Evolutionary conservation across 2,888 invertebrate species (phyloP).

Genomic region (Eilema caniola): DNA sequence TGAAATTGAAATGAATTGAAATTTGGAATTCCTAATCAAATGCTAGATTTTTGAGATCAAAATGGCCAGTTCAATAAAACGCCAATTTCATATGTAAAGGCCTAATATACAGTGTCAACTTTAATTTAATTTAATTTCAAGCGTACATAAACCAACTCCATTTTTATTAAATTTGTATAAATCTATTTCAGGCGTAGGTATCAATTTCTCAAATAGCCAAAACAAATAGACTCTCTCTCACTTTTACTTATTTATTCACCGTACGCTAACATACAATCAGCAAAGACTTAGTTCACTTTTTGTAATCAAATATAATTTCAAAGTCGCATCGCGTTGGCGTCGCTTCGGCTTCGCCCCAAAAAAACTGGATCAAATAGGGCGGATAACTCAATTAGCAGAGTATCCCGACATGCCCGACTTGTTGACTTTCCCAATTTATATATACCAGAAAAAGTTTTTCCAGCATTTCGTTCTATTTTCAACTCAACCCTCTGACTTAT

Average conservation of each 20-base stretch:
- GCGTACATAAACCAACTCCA: no score
- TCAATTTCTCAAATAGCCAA: no score
- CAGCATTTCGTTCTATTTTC: not conserved
- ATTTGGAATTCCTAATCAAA: no score
- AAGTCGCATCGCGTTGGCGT: not conserved
- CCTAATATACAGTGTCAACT: no score
- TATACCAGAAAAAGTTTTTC: not conserved
- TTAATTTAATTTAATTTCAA: no score
- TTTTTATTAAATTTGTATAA: no score
- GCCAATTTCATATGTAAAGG: no score
- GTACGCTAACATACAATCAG: not conserved
- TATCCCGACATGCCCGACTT: not conserved
- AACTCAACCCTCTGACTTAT: not conserved
- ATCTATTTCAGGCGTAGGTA: no score
- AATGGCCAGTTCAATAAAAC: no score
- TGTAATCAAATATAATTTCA: not conserved
- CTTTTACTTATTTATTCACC: not conserved
- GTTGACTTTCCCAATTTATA: not conserved
- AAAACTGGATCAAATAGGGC: not conserved
- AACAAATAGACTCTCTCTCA: no score
- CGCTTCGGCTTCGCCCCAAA: not conserved
- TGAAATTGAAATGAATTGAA: no score
- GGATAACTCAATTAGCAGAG: constrained; percentile 2
- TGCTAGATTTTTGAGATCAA: no score
- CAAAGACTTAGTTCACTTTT: not conserved